A percentile compares a stretch with the other conserved stretches of the same genome.
These are phyloP conservation scores for Lynx canadensis DNA, from an alignment of 2,113 vertebrate genomes.

Conservation along the genomic window DNA sequence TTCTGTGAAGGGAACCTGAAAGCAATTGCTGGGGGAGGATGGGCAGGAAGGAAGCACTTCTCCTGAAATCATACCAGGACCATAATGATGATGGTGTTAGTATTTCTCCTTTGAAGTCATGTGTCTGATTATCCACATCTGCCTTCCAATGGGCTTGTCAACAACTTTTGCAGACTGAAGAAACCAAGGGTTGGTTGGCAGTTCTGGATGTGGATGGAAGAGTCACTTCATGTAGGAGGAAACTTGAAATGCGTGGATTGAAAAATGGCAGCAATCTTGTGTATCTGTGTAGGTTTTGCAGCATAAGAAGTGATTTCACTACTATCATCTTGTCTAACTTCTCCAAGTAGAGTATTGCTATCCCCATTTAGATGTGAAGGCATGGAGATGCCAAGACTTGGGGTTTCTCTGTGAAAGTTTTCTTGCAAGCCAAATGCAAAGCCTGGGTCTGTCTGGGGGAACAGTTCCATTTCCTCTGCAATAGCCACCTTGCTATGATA, in stretches of 20 bases:
- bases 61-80: slow-evolving; percentile 39
- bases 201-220: not conserved
- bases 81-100: not conserved
- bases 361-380: not conserved
- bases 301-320: not conserved
- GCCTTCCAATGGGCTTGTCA: slow-evolving; percentile 18
- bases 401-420: not conserved
- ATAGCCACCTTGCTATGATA: not conserved
- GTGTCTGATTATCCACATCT: not conserved
- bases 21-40: slow-evolving; percentile 22
- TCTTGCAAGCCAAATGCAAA: not conserved
- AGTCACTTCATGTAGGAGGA: not conserved
- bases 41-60: not conserved
- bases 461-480: not conserved
- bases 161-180: not conserved
- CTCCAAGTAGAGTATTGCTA: not conserved
- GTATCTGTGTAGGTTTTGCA: not conserved
- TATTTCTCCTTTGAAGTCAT: slow-evolving; percentile 19
- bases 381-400: not conserved
- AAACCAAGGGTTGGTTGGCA: not conserved
- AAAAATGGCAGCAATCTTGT: not conserved
- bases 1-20: slow-evolving; percentile 48
- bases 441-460: not conserved
- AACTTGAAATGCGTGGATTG: not conserved
- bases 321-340: not conserved